Conservation (phyloP, 1,140 invertebrate species). For the Fopius arisanus region DNA sequence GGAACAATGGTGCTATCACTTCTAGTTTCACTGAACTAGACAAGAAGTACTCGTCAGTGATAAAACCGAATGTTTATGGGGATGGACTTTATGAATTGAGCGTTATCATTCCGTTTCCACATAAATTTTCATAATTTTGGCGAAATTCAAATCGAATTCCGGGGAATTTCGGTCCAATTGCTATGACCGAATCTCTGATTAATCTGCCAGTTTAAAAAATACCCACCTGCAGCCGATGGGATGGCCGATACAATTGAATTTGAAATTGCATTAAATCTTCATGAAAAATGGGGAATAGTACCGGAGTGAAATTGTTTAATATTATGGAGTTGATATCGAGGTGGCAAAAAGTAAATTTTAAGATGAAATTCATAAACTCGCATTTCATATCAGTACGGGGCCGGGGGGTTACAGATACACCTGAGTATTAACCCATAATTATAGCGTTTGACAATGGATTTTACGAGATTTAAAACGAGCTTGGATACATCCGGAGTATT, state of each 20-base stretch:
- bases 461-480: not conserved
- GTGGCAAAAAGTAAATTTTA: not conserved
- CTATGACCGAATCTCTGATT: not conserved
- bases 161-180: not conserved
- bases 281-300: not conserved
- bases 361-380: not conserved
- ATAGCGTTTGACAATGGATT: not conserved
- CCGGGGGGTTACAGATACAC: constrained; percentile 18
- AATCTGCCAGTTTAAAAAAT: too few relatives aligned
- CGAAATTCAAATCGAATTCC: too few relatives aligned
- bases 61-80: not conserved
- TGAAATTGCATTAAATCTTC: not conserved
- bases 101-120: not conserved
- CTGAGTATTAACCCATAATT: not conserved
- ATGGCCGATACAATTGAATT: not conserved
- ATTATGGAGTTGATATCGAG: not conserved
- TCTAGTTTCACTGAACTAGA: not conserved
- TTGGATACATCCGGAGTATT: not conserved
- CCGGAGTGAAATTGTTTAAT: not conserved
- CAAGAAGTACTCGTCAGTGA: not conserved
- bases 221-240: not conserved
- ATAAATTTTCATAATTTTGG: too few relatives aligned
- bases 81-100: not conserved
- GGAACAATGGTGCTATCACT: constrained; percentile 4
- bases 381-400: constrained; percentile 21